These are phyloP conservation scores for Caenorhabditis zanzibari DNA, from an alignment of 2,888 invertebrate species.

Conservation along the genomic window DNA sequence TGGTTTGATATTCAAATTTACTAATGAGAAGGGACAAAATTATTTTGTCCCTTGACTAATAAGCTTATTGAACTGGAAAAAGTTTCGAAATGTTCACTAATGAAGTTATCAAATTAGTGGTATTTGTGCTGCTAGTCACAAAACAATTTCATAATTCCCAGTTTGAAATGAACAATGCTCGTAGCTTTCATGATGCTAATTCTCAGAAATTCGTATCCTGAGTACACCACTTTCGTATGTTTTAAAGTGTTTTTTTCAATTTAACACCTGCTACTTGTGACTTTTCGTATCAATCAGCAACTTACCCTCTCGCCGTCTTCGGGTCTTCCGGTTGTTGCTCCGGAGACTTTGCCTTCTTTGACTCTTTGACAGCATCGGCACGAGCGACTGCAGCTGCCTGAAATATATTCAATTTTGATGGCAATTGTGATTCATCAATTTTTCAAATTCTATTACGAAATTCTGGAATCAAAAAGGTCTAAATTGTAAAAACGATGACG, in stretches of 20 bases:
- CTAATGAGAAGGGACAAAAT: not conserved
- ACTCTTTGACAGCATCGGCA: slow-evolving; percentile 52
- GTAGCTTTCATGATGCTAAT: not conserved
- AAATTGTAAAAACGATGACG: slow-evolving; percentile 9
- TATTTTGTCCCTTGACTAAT: not conserved
- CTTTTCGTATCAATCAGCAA: slow-evolving; percentile 10
- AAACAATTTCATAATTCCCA: no score
- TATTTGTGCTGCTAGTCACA: slow-evolving; percentile 7
- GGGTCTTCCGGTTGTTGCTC: slow-evolving; percentile 75
- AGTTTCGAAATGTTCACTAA: not conserved
- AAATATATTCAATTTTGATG: slow-evolving; percentile 2
- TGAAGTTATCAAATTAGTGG: not conserved
- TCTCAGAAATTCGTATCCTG: not conserved
- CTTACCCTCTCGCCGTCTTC: slow-evolving; percentile 66
- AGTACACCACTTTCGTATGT: not conserved
- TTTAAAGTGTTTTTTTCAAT: not conserved
- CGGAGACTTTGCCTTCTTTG: slow-evolving; percentile 50
- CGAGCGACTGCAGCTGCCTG: slow-evolving; percentile 56
- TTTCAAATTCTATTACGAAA: slow-evolving; percentile 6
- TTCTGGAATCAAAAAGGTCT: not conserved
- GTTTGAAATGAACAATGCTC: not conserved
- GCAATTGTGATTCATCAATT: slow-evolving; percentile 23
- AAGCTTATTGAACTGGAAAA: not conserved
- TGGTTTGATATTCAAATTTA: not conserved
- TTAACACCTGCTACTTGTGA: slow-evolving; percentile 24